A percentile compares a stretch with the other conserved stretches of the same genome.
phyloP scores from a whole-genome alignment of 53 echinoderm and acorn worm species.

The Hippasteria phrygiana region DNA sequence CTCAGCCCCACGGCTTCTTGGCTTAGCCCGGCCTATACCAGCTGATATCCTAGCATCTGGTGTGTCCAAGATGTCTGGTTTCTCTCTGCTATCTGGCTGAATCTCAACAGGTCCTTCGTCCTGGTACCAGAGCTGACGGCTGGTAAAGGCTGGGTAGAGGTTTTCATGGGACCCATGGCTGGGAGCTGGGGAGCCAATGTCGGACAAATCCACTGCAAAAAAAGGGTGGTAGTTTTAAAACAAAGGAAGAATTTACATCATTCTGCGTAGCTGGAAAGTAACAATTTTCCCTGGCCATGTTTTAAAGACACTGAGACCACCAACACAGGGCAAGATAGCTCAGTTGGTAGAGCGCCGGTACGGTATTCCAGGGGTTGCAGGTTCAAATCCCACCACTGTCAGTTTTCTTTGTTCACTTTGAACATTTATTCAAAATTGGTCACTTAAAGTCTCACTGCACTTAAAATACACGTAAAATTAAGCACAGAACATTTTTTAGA shows the following conservation, averaged over 20 bases:
- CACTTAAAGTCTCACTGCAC: background rate
- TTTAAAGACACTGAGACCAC: background rate
- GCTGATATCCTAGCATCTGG: background rate
- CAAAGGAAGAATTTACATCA: background rate
- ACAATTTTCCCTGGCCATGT: too few species aligned
- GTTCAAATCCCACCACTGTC: too few species aligned
- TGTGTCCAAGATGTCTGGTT: background rate
- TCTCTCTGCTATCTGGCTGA: slow-evolving; percentile 28
- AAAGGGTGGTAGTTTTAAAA: background rate
- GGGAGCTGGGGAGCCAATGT: background rate
- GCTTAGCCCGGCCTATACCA: background rate
- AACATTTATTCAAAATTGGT: too few species aligned
- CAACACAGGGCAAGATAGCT: background rate
- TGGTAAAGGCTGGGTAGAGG: background rate
- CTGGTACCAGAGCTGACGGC: slow-evolving; percentile 35
- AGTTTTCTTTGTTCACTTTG: too few species aligned
- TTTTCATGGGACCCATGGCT: slow-evolving; percentile 12
- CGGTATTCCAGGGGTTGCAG: too few species aligned
- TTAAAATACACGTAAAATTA: background rate
- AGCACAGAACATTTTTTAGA: too few species aligned
- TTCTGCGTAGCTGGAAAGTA: too few species aligned
- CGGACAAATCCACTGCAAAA: slow-evolving; percentile 31
- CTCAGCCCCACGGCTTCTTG: background rate
- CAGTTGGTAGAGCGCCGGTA: too few species aligned
- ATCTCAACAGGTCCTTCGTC: background rate